phyloP scores from a whole-genome alignment of 2,797 vertebrate genomes.

The Phrynocephalus vlangalii region DNA sequence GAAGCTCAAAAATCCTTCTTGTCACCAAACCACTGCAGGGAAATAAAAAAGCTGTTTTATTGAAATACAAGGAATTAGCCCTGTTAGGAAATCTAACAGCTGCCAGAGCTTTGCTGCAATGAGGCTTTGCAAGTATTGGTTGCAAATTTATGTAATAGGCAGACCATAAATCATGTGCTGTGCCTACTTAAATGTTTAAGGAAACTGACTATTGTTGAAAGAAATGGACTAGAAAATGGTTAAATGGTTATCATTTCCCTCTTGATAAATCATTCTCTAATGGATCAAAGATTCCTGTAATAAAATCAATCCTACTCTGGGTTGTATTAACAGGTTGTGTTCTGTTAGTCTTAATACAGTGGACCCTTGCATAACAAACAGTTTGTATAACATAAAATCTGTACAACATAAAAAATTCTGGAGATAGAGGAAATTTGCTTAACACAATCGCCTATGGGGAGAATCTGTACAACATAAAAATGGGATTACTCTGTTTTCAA shows the following conservation, averaged over 20 bases:
- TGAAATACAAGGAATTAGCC: conserved; percentile 36
- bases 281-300: conserved; percentile 70
- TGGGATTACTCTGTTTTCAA: no score
- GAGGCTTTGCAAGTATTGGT: conserved; percentile 70
- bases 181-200: conserved; percentile 77
- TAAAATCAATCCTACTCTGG: conserved; percentile 73
- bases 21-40: conserved; percentile 31
- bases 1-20: conserved; percentile 43
- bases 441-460: no score
- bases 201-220: conserved; percentile 76
- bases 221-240: conserved; percentile 74
- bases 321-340: conserved; percentile 58
- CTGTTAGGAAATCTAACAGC: conserved; percentile 78
- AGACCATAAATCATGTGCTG: conserved; percentile 76
- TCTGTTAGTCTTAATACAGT: conserved; percentile 45
- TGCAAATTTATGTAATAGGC: conserved; percentile 76
- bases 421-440: no score
- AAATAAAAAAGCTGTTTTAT: conserved; percentile 57
- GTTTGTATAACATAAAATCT: no score
- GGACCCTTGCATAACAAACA: no score
- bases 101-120: conserved; percentile 72
- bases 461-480: no score
- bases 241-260: conserved; percentile 64
- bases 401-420: no score
- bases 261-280: conserved; percentile 72